Evolutionary conservation across 2,888 invertebrate genomes (phyloP).

Genomic region (Eilema griseolum): DNA sequence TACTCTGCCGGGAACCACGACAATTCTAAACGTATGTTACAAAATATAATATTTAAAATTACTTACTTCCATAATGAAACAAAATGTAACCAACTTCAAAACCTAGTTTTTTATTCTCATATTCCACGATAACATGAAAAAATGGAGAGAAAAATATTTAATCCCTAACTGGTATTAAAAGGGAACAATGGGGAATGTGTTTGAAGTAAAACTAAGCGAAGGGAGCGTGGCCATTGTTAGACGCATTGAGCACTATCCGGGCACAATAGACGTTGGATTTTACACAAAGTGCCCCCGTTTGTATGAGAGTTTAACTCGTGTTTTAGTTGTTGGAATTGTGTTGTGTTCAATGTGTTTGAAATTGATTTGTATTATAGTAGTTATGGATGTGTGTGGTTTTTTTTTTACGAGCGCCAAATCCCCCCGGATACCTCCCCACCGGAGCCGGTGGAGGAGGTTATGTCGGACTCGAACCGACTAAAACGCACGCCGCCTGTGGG

Average conservation of each 20-base stretch:
- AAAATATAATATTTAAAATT: not conserved
- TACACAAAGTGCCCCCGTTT: slow-evolving; percentile 16
- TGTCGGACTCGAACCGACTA: too few relatives aligned
- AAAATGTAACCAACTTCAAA: not conserved
- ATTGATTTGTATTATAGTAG: slow-evolving; percentile 3
- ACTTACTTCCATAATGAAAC: not conserved
- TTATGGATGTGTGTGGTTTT: not conserved
- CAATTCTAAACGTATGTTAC: too few relatives aligned
- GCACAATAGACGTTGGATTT: slow-evolving; percentile 22
- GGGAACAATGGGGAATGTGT: slow-evolving; percentile 14
- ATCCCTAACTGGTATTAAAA: slow-evolving; percentile 21
- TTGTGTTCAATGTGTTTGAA: slow-evolving; percentile 13
- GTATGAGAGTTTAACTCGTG: slow-evolving; percentile 14
- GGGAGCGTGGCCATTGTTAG: slow-evolving; percentile 15
- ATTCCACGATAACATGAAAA: slow-evolving; percentile 15
- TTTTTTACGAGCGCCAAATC: too few relatives aligned
- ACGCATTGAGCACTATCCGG: slow-evolving; percentile 5
- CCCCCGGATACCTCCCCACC: too few relatives aligned
- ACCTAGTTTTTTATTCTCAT: slow-evolving; percentile 10
- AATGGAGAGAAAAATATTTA: slow-evolving; percentile 21
- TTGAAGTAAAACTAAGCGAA: slow-evolving; percentile 22
- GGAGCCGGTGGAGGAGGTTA: too few relatives aligned
- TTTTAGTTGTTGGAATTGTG: slow-evolving; percentile 24
- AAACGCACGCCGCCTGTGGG: too few relatives aligned
- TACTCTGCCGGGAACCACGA: too few relatives aligned